These are phyloP conservation scores for Ennomos erosarius DNA, from an alignment of 2,888 invertebrate genomes.

Conservation along the genomic window DNA sequence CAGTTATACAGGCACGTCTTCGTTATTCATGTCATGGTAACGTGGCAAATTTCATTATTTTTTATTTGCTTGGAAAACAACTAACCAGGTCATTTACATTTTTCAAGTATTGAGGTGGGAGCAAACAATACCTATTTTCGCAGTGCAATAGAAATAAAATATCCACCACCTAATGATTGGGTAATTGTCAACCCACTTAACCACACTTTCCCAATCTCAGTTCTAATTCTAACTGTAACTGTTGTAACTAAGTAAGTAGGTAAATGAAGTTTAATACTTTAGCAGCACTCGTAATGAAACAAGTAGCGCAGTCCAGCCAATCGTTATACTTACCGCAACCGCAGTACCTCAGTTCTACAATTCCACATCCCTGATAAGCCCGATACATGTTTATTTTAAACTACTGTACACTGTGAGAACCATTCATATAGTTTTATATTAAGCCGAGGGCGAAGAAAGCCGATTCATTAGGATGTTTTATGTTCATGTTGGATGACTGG, in stretches of 20 bases:
- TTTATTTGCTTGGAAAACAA: slow-evolving; percentile 16
- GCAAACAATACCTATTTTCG: too few species aligned
- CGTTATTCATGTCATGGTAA: slow-evolving; percentile 29
- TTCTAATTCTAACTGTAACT: too few species aligned
- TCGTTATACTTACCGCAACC: not conserved
- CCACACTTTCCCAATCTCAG: slow-evolving; percentile 21
- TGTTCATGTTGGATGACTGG: too few species aligned
- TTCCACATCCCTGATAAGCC: slow-evolving; percentile 13
- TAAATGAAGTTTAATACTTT: slow-evolving; percentile 9
- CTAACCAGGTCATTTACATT: not conserved
- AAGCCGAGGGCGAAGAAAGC: too few species aligned
- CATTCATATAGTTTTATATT: too few species aligned
- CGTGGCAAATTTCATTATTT: slow-evolving; percentile 10
- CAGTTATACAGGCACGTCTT: slow-evolving; percentile 25
- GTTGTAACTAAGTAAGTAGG: slow-evolving; percentile 1
- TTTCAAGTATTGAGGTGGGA: not conserved
- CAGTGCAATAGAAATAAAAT: not conserved
- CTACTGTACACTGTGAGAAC: not conserved
- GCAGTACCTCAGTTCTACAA: slow-evolving; percentile 8
- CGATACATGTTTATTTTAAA: not conserved
- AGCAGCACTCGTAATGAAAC: slow-evolving; percentile 12
- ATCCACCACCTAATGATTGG: slow-evolving; percentile 8
- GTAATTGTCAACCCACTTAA: slow-evolving; percentile 15
- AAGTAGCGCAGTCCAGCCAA: slow-evolving; percentile 9
- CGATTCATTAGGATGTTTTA: too few species aligned